These are phyloP conservation scores for Aramus guarauna DNA, from an alignment of 2,113 vertebrate genomes.

Conservation along the genomic window DNA sequence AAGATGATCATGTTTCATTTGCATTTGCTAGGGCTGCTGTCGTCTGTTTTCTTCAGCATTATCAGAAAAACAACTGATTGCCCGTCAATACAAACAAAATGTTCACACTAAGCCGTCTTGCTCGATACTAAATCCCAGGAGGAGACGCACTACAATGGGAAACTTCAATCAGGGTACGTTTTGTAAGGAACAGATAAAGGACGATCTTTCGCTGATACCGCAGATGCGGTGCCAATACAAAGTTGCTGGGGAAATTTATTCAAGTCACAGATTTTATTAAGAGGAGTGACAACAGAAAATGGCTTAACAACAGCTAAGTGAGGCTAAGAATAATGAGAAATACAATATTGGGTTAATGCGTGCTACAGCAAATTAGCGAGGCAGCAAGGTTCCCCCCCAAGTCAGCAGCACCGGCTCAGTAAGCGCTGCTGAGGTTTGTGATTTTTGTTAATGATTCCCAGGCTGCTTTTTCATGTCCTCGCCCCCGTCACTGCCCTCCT, in stretches of 20 bases:
- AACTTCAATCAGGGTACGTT: neutral
- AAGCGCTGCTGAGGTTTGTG: neutral
- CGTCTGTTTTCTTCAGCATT: neutral
- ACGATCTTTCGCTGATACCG: neutral
- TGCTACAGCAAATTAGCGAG: neutral
- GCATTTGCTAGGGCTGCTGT: neutral
- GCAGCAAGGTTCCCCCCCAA: neutral
- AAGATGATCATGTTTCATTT: neutral
- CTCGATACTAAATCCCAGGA: neutral
- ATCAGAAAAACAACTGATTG: constrained; percentile 35
- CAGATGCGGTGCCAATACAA: neutral
- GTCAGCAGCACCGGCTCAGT: neutral
- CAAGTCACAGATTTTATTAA: constrained; percentile 36
- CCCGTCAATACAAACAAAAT: neutral
- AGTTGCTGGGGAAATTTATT: constrained; percentile 53
- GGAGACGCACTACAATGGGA: neutral
- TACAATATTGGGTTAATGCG: neutral
- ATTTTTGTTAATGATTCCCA: neutral
- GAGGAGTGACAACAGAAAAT: neutral
- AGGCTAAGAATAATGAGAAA: neutral
- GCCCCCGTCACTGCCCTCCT: neutral
- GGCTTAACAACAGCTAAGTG: neutral
- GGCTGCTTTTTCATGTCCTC: neutral
- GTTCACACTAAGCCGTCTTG: neutral
- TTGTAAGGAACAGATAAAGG: constrained; percentile 23